Evolutionary conservation across 2,888 invertebrate species (phyloP), one percentile per base, ranked within the genome.

Genomic region (Eubasilissa splendida): DNA sequence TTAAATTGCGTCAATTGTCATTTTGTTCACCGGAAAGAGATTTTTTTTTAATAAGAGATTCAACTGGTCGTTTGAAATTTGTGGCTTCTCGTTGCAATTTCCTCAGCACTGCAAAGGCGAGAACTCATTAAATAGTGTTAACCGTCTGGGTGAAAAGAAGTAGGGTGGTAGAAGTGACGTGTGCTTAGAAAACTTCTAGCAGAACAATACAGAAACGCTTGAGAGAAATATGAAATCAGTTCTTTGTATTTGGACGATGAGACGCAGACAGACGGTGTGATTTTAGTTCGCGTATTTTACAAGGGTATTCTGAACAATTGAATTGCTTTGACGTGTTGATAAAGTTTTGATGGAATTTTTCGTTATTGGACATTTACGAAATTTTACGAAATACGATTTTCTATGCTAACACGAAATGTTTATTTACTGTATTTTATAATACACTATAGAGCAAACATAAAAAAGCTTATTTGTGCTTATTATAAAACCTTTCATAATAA

Each of bases 111-210:
- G 50, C 33, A 56, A 58, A 58, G 68, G 68, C 59, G 58, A 68
- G 68, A 58, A 77, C 77, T 70, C 77, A 77, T 77, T 77, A 77
- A 77, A 77, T 77, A 68, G 59, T 58, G 77, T 68, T 77, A 77
- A 77, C 77, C 52, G 66, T 42, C 22, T 22, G 77, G 68, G 71
- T 5, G 75, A 22, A n/a, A 11, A 8, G 0, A 10, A 0, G n/a
- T 73, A 7, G 71, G 56, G 68, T 14, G 14, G 53, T 7, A 11
- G 14, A 11, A 22, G 31, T 31, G 33, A 73, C 42, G 71, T 56
- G 56, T 73, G 71, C 71, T 71, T 58, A 7, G 31, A 42, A 33
- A 54, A 8, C 56, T 42, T 65, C 50, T 12, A 22, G 31, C 42
- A 56, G 58, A 73, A 54, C 58, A 73, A n/a, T 73, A 56, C 31